These are phyloP conservation scores for Struthio camelus DNA, from an alignment of 2,113 vertebrate genomes.

Conservation along the genomic window DNA sequence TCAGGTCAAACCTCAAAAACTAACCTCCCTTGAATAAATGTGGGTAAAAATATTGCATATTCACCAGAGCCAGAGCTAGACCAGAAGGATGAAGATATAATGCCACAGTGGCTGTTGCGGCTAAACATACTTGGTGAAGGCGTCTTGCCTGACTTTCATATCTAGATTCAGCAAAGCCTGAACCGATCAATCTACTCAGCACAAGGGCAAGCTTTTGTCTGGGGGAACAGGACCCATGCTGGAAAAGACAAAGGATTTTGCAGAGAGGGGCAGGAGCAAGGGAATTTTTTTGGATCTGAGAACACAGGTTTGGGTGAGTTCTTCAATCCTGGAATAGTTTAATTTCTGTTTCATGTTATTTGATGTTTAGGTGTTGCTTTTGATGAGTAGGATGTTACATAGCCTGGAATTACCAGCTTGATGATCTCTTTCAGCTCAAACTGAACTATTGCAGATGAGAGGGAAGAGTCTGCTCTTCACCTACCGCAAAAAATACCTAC, in stretches of 20 bases:
- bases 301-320: not conserved
- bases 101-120: not conserved
- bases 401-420: not conserved
- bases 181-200: not conserved
- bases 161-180: not conserved
- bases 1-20: not conserved
- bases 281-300: not conserved
- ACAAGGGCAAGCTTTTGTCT: not conserved
- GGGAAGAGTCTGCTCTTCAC: not conserved
- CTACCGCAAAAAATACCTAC: not conserved
- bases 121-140: not conserved
- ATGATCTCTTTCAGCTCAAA: not conserved
- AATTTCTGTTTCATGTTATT: not conserved
- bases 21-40: fast-evolving
- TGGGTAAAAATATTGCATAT: not conserved
- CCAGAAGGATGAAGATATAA: not conserved
- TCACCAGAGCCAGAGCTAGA: not conserved
- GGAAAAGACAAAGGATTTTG: not conserved
- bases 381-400: not conserved
- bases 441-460: not conserved
- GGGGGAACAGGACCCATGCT: not conserved
- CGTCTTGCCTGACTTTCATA: not conserved
- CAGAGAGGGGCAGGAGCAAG: not conserved
- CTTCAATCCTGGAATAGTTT: not conserved
- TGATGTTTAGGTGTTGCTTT: not conserved